A percentile compares a stretch with the other conserved stretches of the same genome.
These are phyloP conservation scores for Carassius carassius DNA, from an alignment of 2,113 vertebrate genomes.

Conservation along the genomic window DNA sequence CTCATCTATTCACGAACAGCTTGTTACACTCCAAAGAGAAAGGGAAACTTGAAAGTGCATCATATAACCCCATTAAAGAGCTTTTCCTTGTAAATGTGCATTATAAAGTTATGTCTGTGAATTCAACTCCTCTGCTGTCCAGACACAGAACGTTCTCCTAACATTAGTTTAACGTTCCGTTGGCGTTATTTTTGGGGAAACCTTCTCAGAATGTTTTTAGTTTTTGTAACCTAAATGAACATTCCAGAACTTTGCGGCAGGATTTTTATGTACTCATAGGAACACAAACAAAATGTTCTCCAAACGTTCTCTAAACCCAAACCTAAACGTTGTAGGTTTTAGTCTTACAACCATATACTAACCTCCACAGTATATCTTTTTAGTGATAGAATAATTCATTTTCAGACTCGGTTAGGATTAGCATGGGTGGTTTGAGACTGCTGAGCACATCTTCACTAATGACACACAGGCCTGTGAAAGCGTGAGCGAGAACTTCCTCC, in stretches of 20 bases:
- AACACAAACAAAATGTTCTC: neutral
- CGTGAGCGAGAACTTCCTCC: neutral
- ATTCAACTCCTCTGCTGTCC: too few species aligned
- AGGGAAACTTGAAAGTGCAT: too few species aligned
- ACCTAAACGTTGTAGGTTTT: neutral
- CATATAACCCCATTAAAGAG: too few species aligned
- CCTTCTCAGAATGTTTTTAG: neutral
- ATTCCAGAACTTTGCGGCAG: neutral
- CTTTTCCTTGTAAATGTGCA: too few species aligned
- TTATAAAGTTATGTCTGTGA: too few species aligned
- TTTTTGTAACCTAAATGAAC: neutral
- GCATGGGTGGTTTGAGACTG: neutral
- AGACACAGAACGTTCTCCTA: neutral
- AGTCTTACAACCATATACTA: neutral
- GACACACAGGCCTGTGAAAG: neutral
- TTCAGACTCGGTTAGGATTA: neutral
- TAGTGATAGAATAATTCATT: neutral
- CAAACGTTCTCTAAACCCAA: neutral
- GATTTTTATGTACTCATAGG: neutral
- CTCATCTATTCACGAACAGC: too few species aligned
- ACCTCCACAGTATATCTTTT: neutral
- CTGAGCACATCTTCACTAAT: neutral
- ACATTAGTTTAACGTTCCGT: neutral
- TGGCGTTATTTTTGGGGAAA: neutral
- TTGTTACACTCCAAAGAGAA: too few species aligned